A percentile compares a stretch with the other conserved stretches of the same genome.
Conservation (phyloP, 2,797 vertebrate genomes). For the Sparus aurata region DNA sequence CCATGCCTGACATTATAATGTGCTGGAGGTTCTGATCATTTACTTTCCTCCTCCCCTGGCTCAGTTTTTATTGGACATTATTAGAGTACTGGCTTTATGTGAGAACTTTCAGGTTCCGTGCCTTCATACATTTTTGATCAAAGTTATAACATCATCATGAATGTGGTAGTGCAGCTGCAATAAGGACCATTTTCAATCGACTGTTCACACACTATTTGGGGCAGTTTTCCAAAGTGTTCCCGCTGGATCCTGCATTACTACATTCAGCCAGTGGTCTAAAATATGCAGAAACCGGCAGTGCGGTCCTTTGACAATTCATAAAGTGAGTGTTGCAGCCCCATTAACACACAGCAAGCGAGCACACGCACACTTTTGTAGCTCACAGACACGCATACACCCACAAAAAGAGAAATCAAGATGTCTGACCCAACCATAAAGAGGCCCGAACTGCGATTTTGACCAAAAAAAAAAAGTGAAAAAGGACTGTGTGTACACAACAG, state of each 20-base stretch:
- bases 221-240: slow-evolving; percentile 4
- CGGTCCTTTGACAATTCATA: slow-evolving; percentile 8
- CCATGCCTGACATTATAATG: background rate
- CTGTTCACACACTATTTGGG: background rate
- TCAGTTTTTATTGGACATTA: background rate
- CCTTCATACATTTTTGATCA: slow-evolving; percentile 16
- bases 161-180: background rate
- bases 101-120: background rate
- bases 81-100: background rate
- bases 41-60: background rate
- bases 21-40: background rate
- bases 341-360: background rate
- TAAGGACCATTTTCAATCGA: background rate
- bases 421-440: background rate
- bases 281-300: background rate
- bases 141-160: background rate
- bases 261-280: slow-evolving; percentile 5
- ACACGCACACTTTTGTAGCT: background rate
- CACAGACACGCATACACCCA: background rate
- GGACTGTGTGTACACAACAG: background rate
- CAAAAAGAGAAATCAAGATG: background rate
- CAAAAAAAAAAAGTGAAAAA: background rate
- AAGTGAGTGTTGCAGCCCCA: background rate
- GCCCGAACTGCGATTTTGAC: background rate
- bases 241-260: background rate